Evolutionary conservation across 2,113 vertebrate genomes (phyloP).

Genomic region (Oreocharis arfaki): DNA sequence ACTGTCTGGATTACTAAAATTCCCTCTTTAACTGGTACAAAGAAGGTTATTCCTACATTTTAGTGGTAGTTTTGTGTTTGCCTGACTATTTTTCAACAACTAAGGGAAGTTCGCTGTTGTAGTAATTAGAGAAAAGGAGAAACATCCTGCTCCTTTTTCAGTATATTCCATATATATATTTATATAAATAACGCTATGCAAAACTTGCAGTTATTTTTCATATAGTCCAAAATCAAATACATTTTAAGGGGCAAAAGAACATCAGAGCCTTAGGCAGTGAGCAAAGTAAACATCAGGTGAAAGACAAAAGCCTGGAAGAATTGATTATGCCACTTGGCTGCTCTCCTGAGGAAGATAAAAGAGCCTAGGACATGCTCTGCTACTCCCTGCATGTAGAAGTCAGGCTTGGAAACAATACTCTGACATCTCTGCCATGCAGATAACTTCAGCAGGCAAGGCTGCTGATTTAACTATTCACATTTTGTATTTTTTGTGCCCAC

Average conservation of each 20-base stretch:
- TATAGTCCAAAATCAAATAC: conserved; percentile 2
- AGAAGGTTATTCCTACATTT: neutral
- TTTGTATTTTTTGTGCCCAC: conserved; percentile 29
- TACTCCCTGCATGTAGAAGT: conserved; percentile 66
- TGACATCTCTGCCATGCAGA: conserved; percentile 72
- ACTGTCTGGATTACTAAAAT: neutral
- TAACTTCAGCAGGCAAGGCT: conserved; percentile 55
- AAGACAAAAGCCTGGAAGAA: conserved; percentile 71
- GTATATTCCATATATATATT: neutral
- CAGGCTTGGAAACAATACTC: conserved; percentile 55
- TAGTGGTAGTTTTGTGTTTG: neutral
- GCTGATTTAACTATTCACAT: conserved; percentile 62
- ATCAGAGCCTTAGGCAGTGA: conserved; percentile 7
- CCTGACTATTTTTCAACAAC: neutral
- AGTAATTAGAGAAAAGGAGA: neutral
- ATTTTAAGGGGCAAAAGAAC: conserved; percentile 33
- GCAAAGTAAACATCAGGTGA: conserved; percentile 67
- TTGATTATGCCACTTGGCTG: conserved; percentile 71
- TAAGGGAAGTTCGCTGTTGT: neutral
- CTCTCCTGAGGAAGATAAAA: conserved; percentile 72
- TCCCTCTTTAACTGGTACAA: neutral
- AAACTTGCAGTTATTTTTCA: conserved; percentile 11
- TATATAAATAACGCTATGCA: neutral
- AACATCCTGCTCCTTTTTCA: neutral
- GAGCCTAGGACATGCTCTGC: conserved; percentile 66